Percentiles rank a stretch among this genome's conserved stretches.
Conservation (phyloP, 2,113 vertebrate genomes). For the Sialia sialis region DNA sequence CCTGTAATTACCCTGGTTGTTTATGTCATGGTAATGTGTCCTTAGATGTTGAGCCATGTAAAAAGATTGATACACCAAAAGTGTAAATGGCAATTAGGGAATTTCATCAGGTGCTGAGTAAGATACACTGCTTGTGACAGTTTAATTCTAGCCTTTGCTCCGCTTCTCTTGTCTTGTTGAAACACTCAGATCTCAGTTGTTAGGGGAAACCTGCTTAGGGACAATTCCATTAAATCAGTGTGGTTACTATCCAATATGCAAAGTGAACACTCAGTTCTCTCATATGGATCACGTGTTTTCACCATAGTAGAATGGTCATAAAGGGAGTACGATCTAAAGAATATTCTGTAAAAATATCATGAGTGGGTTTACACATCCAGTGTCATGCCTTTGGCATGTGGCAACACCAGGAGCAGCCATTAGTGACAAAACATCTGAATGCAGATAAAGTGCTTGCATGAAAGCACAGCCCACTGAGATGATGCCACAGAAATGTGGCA, state of each 20-base stretch:
- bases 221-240: background rate
- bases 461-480: background rate
- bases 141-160: background rate
- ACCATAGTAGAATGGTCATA: background rate
- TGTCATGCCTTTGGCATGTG: background rate
- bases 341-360: background rate
- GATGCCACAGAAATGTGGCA: background rate
- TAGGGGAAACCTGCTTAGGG: background rate
- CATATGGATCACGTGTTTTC: accelerated
- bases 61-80: conserved; percentile 12
- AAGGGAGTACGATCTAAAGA: background rate
- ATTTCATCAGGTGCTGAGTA: conserved; percentile 48
- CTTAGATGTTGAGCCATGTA: background rate
- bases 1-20: background rate
- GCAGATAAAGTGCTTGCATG: background rate
- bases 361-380: background rate
- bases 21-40: background rate
- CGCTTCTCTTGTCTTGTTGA: background rate
- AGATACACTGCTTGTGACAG: background rate
- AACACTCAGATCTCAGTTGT: background rate
- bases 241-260: background rate
- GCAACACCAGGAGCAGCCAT: background rate
- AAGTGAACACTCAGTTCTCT: background rate
- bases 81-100: conserved; percentile 48
- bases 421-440: background rate